These are phyloP conservation scores for Anthophora plumipes DNA, from an alignment of 2,888 invertebrate genomes.

Conservation along the genomic window DNA sequence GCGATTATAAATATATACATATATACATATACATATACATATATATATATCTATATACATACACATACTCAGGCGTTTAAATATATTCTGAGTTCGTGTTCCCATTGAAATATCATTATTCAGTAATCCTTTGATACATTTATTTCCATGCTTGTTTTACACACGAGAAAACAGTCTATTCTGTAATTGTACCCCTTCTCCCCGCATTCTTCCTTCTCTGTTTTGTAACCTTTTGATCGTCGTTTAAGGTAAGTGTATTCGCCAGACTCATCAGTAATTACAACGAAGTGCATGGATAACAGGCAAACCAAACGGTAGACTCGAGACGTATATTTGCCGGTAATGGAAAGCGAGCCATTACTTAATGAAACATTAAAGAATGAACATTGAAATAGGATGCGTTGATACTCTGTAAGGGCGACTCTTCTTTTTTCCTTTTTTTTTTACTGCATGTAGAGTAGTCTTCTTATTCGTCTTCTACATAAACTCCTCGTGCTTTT, in stretches of 20 bases:
- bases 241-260: slow-evolving; percentile 60
- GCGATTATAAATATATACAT: slow-evolving; percentile 83
- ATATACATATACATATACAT: slow-evolving; percentile 60
- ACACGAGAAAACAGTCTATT: no score
- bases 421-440: no score
- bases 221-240: slow-evolving; percentile 5
- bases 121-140: slow-evolving; percentile 12
- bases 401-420: not conserved
- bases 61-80: slow-evolving; percentile 57
- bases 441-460: not conserved
- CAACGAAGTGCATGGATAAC: slow-evolving; percentile 31
- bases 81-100: slow-evolving; percentile 56
- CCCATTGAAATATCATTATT: slow-evolving; percentile 53
- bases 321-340: slow-evolving; percentile 26
- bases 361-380: slow-evolving; percentile 59
- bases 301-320: slow-evolving; percentile 11
- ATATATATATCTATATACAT: slow-evolving; percentile 50
- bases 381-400: slow-evolving; percentile 5
- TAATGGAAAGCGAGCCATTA: slow-evolving; percentile 54
- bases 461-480: not conserved
- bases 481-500: no score
- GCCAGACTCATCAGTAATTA: slow-evolving; percentile 43
- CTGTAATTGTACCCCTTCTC: no score
- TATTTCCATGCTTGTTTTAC: no score
- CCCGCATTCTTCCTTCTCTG: no score